phyloP scores from a whole-genome alignment of 2,888 invertebrate species.

The Prosopocoilus inquinatus region DNA sequence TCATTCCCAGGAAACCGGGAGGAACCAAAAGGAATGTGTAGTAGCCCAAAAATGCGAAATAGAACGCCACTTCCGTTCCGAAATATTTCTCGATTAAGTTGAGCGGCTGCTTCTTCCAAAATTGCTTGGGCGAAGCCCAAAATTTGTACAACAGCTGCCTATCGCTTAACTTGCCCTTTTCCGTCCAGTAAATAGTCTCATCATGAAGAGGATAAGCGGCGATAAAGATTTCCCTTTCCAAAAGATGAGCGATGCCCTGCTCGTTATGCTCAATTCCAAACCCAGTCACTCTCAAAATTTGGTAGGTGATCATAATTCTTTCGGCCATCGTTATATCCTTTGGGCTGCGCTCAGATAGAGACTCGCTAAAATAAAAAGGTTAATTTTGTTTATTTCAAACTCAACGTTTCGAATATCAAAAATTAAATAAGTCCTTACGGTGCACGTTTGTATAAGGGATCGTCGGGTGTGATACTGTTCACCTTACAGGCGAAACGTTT shows the following conservation, averaged over 20 bases:
- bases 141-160: conserved; percentile 53
- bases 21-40: conserved; percentile 54
- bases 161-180: conserved; percentile 39
- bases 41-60: conserved; percentile 59
- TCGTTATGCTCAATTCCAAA: conserved; percentile 35
- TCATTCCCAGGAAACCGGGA: conserved; percentile 50
- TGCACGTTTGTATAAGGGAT: conserved; percentile 30
- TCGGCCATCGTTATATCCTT: conserved; percentile 38
- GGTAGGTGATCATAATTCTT: conserved; percentile 39
- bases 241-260: conserved; percentile 37
- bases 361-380: conserved; percentile 23
- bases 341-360: conserved; percentile 24
- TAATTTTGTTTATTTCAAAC: too few species aligned
- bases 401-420: too few species aligned
- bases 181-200: conserved; percentile 38
- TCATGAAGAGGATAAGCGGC: conserved; percentile 45
- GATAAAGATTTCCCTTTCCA: conserved; percentile 32
- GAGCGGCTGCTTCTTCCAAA: conserved; percentile 61
- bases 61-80: conserved; percentile 57
- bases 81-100: conserved; percentile 58
- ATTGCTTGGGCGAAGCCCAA: conserved; percentile 58
- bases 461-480: conserved; percentile 16
- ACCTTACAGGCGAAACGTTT: conserved; percentile 16
- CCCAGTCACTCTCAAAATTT: conserved; percentile 34
- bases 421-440: too few species aligned